Conservation (phyloP, 2,797 vertebrate genomes). For the Leptodactylus fallax region DNA sequence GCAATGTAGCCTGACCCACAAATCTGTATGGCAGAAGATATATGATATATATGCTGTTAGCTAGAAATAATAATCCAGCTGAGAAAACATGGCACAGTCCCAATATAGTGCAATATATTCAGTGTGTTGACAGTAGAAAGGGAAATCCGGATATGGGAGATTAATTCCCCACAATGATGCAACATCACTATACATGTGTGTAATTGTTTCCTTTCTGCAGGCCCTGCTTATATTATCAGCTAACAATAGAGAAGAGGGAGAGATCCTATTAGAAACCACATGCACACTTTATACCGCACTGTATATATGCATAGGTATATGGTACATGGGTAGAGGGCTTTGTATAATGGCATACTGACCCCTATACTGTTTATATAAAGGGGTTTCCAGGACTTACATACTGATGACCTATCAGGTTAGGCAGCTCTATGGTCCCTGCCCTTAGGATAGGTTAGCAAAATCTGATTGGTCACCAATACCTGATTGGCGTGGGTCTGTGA, state of each 20-base stretch:
- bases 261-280: not conserved
- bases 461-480: too few species aligned
- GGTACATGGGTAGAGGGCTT: not conserved
- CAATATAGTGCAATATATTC: not conserved
- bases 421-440: too few species aligned
- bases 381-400: too few species aligned
- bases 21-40: too few species aligned
- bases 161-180: conserved; percentile 49
- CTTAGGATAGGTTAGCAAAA: too few species aligned
- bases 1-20: too few species aligned
- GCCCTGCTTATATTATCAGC: not conserved
- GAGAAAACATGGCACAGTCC: not conserved
- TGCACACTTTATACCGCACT: too few species aligned
- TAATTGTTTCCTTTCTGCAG: conserved; percentile 25
- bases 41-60: not conserved
- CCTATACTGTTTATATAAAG: too few species aligned
- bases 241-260: not conserved
- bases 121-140: not conserved
- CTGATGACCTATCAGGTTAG: too few species aligned
- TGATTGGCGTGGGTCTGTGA: too few species aligned
- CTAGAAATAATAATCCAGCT: not conserved
- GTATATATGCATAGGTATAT: not conserved
- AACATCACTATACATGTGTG: not conserved
- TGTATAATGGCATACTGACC: too few species aligned
- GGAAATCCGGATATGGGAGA: conserved; percentile 31